These are phyloP conservation scores for Anseranas semipalmata DNA, from an alignment of 2,113 vertebrate genomes.

Conservation along the genomic window DNA sequence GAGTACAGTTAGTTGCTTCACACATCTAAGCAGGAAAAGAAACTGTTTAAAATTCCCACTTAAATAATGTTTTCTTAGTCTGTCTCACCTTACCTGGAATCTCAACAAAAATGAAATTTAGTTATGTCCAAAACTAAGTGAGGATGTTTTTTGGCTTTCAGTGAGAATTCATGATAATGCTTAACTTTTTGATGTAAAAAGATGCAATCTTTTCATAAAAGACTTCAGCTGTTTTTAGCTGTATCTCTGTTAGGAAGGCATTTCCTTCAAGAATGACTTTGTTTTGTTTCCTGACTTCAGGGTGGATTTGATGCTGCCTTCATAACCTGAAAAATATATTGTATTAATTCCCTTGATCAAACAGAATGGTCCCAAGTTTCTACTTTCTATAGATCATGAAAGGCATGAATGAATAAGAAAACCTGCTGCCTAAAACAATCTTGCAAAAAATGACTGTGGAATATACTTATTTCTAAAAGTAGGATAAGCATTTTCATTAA, in stretches of 20 bases:
- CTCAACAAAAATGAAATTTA: not conserved
- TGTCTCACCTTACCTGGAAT: not conserved
- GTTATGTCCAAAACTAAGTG: not conserved
- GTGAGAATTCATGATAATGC: not conserved
- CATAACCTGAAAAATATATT: not conserved
- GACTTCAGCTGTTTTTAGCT: not conserved
- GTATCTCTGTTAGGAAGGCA: not conserved
- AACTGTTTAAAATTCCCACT: not conserved
- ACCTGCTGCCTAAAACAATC: not conserved
- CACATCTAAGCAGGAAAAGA: accelerated
- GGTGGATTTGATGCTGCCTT: not conserved
- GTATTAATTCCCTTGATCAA: not conserved
- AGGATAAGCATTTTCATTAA: not conserved
- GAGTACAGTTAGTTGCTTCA: not conserved
- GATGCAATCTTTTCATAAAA: not conserved
- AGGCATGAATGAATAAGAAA: not conserved
- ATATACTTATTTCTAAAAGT: not conserved
- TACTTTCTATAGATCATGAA: not conserved
- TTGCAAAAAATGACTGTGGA: not conserved
- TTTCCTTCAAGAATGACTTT: not conserved
- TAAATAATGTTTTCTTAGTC: not conserved
- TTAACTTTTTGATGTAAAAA: not conserved
- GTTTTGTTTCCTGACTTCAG: not conserved
- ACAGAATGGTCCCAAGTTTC: not conserved
- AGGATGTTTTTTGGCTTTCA: not conserved